These are phyloP conservation scores for Astreopora myriophthalma DNA, from an alignment of 64 coral and sea anemone genomes.

Conservation along the genomic window DNA sequence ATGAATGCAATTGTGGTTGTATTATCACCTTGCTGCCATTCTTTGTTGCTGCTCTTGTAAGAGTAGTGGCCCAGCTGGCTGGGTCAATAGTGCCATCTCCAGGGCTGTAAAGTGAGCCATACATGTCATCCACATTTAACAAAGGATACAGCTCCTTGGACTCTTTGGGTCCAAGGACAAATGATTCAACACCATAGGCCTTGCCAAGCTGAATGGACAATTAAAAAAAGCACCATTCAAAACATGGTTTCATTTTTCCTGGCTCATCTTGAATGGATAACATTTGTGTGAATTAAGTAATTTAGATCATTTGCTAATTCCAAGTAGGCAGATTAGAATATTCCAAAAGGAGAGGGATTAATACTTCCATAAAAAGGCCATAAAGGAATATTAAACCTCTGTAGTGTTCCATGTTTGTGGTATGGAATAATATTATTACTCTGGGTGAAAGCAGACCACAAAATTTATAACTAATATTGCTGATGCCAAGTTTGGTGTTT, in stretches of 20 bases:
- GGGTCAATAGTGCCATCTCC: conserved; percentile 98
- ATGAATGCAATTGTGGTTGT: neutral
- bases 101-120: conserved; percentile 92
- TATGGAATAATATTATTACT: too few relatives aligned
- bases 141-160: conserved; percentile 92
- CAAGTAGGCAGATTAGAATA: too few relatives aligned
- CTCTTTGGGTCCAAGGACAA: conserved; percentile 89
- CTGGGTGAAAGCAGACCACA: too few relatives aligned
- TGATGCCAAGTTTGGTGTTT: too few relatives aligned
- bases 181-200: conserved; percentile 92
- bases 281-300: neutral
- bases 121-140: conserved; percentile 95
- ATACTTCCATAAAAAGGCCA: too few relatives aligned
- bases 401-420: too few relatives aligned
- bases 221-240: neutral
- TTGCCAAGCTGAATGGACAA: conserved; percentile 79
- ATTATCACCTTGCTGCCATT: conserved; percentile 78
- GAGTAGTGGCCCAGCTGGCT: conserved; percentile 91
- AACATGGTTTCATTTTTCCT: too few relatives aligned
- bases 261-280: neutral
- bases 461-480: too few relatives aligned
- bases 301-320: too few relatives aligned
- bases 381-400: too few relatives aligned
- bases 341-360: too few relatives aligned
- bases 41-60: conserved; percentile 88